A percentile compares a stretch with the other conserved stretches of the same genome.
phyloP scores from a whole-genome alignment of 2,797 vertebrate species.

The Pangasius djambal region DNA sequence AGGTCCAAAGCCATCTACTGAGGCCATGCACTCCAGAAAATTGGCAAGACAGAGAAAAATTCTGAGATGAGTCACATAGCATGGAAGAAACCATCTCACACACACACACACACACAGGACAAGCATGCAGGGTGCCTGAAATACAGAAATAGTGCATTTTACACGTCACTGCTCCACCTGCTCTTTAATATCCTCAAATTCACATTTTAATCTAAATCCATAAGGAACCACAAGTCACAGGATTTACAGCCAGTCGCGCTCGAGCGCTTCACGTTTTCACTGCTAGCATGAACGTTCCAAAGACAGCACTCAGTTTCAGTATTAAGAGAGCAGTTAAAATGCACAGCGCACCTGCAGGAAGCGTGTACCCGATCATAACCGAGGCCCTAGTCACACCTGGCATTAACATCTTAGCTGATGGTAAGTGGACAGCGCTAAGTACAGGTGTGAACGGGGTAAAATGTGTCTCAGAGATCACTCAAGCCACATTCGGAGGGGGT shows the following conservation, averaged over 20 bases:
- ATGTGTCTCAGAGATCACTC: neutral
- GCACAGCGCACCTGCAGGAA: conserved; percentile 12
- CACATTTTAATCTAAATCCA: conserved; percentile 64
- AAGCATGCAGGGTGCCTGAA: conserved; percentile 52
- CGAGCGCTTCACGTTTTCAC: conserved; percentile 22
- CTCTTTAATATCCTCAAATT: conserved; percentile 62
- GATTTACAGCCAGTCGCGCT: conserved; percentile 63
- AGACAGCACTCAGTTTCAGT: conserved; percentile 27
- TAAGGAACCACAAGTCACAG: conserved; percentile 49
- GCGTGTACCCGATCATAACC: neutral
- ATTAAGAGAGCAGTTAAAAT: conserved; percentile 34
- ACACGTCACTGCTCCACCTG: conserved; percentile 54
- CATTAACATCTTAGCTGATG: neutral
- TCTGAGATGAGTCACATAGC: conserved; percentile 57
- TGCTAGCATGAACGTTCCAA: conserved; percentile 20
- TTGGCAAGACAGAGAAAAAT: conserved; percentile 54
- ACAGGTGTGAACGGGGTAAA: neutral
- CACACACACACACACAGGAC: conserved; percentile 50
- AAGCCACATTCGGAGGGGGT: neutral
- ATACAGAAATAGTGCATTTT: conserved; percentile 57
- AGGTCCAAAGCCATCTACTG: conserved; percentile 57
- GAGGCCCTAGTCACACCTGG: neutral
- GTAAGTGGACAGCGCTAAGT: neutral
- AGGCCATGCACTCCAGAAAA: conserved; percentile 54
- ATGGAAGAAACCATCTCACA: conserved; percentile 36